Percentiles rank a stretch among this genome's conserved stretches.
phyloP scores from a whole-genome alignment of 2,888 invertebrate genomes.

The Sminthurinus aureus region DNA sequence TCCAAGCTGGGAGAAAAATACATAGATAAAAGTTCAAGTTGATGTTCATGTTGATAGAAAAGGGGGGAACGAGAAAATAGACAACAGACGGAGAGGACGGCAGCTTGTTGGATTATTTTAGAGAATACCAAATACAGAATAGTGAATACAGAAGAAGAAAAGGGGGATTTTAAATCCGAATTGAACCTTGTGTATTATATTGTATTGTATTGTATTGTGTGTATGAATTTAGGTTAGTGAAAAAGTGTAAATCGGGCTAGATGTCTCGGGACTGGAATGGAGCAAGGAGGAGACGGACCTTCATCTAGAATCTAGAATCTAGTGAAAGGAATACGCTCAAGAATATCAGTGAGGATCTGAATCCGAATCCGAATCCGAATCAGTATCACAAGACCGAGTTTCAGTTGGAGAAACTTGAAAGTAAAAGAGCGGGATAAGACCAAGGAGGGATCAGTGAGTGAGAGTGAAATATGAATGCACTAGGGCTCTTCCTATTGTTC shows the following conservation, averaged over 20 bases:
- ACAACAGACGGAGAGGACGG: too few species aligned
- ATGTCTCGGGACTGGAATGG: conserved; percentile 11
- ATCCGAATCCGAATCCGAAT: too few species aligned
- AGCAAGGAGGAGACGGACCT: conserved; percentile 10
- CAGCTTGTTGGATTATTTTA: too few species aligned
- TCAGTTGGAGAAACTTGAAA: not conserved
- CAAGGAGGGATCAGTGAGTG: conserved; percentile 35
- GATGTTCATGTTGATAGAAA: too few species aligned
- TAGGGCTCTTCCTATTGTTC: conserved; percentile 57
- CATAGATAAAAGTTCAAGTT: too few species aligned
- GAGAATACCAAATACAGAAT: too few species aligned
- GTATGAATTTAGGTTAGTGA: conserved; percentile 10
- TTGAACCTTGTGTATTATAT: too few species aligned
- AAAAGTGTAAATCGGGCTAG: conserved; percentile 27
- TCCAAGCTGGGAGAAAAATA: too few species aligned
- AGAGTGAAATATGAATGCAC: conserved; percentile 59
- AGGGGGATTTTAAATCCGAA: too few species aligned
- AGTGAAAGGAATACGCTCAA: conserved; percentile 23
- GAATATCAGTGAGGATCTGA: not conserved
- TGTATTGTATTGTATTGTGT: not conserved
- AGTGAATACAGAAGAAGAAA: too few species aligned
- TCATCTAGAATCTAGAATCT: not conserved
- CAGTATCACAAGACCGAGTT: too few species aligned
- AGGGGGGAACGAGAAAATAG: too few species aligned
- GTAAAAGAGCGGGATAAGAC: conserved; percentile 18